A percentile compares a stretch with the other conserved stretches of the same genome.
phyloP scores from a whole-genome alignment of 1,140 invertebrate genomes.

The Lerema accius region DNA sequence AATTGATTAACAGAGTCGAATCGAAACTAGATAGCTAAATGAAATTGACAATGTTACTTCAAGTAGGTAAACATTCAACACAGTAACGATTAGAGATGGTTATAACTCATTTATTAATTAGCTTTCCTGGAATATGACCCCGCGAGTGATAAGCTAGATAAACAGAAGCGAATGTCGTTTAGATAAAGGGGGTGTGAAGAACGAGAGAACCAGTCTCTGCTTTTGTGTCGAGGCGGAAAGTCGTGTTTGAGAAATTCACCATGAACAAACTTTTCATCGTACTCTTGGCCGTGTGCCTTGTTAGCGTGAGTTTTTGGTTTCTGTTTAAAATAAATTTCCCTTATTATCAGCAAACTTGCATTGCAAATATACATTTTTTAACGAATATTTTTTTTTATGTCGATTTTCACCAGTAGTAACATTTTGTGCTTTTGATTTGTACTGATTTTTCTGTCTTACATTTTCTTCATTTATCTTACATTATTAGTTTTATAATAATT shows the following conservation, averaged over 20 bases:
- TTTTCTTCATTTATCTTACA: no score
- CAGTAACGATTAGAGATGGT: conserved; percentile 37
- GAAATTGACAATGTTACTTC: no score
- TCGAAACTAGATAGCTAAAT: no score
- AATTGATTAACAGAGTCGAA: no score
- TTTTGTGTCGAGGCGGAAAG: conserved; percentile 30
- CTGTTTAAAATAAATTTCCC: conserved; percentile 16
- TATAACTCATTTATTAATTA: conserved; percentile 52
- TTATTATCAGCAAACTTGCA: no score
- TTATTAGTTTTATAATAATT: no score
- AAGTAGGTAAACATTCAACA: no score
- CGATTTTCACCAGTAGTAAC: no score
- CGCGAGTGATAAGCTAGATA: conserved; percentile 42
- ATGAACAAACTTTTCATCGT: conserved; percentile 55
- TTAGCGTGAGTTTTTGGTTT: conserved; percentile 49
- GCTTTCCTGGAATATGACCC: conserved; percentile 43
- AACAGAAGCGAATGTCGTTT: conserved; percentile 28
- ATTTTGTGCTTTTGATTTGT: no score
- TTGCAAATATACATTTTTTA: no score
- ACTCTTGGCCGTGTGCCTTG: conserved; percentile 52
- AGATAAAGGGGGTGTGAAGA: conserved; percentile 33
- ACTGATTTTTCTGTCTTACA: no score
- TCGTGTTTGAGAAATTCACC: conserved; percentile 34
- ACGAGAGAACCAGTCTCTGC: conserved; percentile 28
- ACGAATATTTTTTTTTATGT: no score